Conservation (phyloP, 2,113 vertebrate genomes). For the Sceloporus undulatus region DNA sequence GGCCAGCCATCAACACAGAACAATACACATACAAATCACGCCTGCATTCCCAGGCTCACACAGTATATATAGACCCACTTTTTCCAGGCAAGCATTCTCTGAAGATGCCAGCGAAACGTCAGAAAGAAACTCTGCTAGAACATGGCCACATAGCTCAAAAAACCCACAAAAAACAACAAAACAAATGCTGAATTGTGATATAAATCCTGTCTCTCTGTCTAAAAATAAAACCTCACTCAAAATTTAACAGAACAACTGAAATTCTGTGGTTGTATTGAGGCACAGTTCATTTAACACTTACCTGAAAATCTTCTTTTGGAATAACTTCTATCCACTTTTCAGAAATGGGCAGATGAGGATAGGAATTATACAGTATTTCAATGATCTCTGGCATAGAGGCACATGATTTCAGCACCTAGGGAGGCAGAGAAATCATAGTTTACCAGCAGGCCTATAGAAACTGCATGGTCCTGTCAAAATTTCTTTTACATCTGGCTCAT, state of each 20-base stretch:
- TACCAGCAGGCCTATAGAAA: background rate
- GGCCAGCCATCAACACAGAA: too few species aligned
- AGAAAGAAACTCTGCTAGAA: too few species aligned
- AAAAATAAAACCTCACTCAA: too few species aligned
- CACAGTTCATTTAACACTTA: fast-evolving
- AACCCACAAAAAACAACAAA: too few species aligned
- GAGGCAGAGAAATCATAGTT: fast-evolving
- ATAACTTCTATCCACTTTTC: slow-evolving; percentile 71
- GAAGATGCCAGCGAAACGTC: too few species aligned
- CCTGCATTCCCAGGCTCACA: too few species aligned
- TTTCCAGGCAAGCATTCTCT: too few species aligned
- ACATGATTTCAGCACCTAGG: slow-evolving; percentile 78
- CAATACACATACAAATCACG: too few species aligned
- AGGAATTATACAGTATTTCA: slow-evolving; percentile 81
- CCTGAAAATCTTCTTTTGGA: slow-evolving; percentile 75
- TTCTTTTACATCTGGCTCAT: background rate
- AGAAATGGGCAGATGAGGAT: slow-evolving; percentile 65
- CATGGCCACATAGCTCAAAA: too few species aligned
- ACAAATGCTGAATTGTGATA: too few species aligned
- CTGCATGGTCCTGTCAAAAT: background rate
- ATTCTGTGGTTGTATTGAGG: background rate
- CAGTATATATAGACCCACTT: too few species aligned
- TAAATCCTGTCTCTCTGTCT: too few species aligned
- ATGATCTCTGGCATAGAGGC: slow-evolving; percentile 57
- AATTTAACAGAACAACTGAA: background rate